Base-by-base conservation (phyloP, 2,113 vertebrate species). In the Holacanthus passer region DNA sequence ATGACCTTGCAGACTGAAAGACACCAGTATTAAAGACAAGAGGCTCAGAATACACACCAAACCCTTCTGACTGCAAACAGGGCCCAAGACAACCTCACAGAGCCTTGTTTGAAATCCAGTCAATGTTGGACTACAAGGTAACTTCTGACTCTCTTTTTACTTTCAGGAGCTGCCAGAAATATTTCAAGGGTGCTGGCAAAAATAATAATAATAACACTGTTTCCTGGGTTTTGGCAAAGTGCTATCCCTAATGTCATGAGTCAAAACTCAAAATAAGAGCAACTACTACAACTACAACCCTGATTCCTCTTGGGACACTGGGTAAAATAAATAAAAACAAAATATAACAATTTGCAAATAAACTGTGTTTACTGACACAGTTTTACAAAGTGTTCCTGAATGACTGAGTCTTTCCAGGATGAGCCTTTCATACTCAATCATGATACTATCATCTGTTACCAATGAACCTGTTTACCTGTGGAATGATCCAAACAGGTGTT, bases 21-120 rank as follows among this genome's bases (percentile, higher is more conserved):
- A 63, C 32, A 8, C 35, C 22, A 52, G 37, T 45, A 20, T 31
- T 75, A 32, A 50, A 60, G 35, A 32, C 11, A 48, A 48, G 20
- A 68, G 7, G 14, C 48, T 78, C 24, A 19, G 52, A 53, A 60
- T 7, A 52, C 45, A 75, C 43, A 45, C 48, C 22, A 5, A 31
- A 50, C 41, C 53, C 56, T 17, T 71, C 6, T 31, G 55, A 70
- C 65, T 53, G 60, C 41, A 67, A 74, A 73, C 72, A 68, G n/a
- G 66, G 79, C 70, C 72, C 59, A 8, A 64, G 24, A 48, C 24
- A 66, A 32, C 83, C 77, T 47, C 52, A 35, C 27, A 58, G 56
- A 76, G 39, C 52, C 17, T 32, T 35, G 55, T 60, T 32, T 50
- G 59, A 79, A 41, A 77, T 62, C 29, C 68, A 62, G 77, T 71